Evolutionary conservation across 2,797 vertebrate genomes (phyloP), one percentile per base, ranked within the genome.

Genomic region (Triplophysa yarkandensis): DNA sequence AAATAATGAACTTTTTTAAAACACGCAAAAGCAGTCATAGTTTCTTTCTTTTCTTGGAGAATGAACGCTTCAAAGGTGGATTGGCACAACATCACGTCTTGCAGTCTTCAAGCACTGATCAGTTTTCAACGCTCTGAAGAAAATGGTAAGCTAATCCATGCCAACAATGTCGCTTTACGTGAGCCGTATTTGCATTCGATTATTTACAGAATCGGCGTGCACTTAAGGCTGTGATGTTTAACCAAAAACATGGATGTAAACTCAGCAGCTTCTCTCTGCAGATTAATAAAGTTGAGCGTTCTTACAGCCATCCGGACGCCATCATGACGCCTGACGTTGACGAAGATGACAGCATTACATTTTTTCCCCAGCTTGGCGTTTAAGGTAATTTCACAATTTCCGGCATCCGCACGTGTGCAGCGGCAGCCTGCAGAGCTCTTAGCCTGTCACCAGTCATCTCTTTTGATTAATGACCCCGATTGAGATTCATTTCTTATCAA

Each of bases 381-480:
- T 86, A 82, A 82, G 76, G 84, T 87, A 90, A 90, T 89, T 90
- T 84, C 68, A 80, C 82, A 87, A 86, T 91, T 86, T 91, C 90
- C 82, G 78, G 77, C 83, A 80, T 86, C 76, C 48, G 79, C 82
- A 85, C 57, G 78, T 84, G 86, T 87, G 81, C 84, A 87, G 80
- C 83, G 81, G 82, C 68, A 80, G 32, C 87, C 86, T 80, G 85
- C 83, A 48, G 82, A 86, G 84, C 82, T 82, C 82, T 78, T 77
- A 78, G 79, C 81, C 85, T 86, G 90, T 88, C 88, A 83, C 55
- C 61, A 77, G 83, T 83, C 83, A 41, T 34, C 83, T 60, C 71
- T 57, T 54, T 78, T 92, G 92, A 93, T 91, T 91, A 90, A 92
- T 91, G 88, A 88, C 79, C 86, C 88, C 89, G 90, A 92, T 91